Base-by-base conservation (phyloP, 2,797 vertebrate genomes). In the Catostomus latipinnis region DNA sequence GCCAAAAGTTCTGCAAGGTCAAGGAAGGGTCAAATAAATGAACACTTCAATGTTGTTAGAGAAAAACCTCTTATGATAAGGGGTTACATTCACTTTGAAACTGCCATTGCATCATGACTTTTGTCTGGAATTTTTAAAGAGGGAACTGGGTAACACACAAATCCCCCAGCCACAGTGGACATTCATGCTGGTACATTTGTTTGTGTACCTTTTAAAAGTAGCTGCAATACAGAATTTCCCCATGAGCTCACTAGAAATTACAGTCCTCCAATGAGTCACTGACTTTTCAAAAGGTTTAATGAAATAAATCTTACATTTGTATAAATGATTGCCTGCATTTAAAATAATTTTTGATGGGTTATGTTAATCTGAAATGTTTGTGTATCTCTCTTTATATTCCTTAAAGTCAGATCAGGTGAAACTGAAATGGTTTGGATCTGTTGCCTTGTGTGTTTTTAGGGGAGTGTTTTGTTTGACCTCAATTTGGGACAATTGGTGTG, bases 401-500 rank as follows among this genome's bases (percentile, higher is more conserved):
- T 57, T 57, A 4, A 34, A 34, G 34, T 34, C n/a, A 57, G 50
- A 45, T 71, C 9, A 18, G 14, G 0, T 72, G 71, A 14, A 60
- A 22, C 11, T 1, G 49, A 48, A 8, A 18, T 48, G 9, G 3
- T 34, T 71, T 48, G 34, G 45, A 11, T 57, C 5, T 70, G 52
- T 70, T 54, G 22, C 8, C 1, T 45, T 34, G 22, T 62, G 60
- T 65, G 8, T 49, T 61, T 60, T 61, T 73, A 53, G 11, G 45
- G 56, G 60, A 61, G 46, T 73, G 57, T 62, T 43, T n/a, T 53
- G 48, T 14, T 74, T 74, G 58, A 74, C 58, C 71, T 62, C 48
- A 61, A 49, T 8, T 50, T 2, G 10, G 10, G 49, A 52, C 10
- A 1, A 12, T 53, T 13, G 13, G 6, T 74, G 45, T 74, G 49